phyloP scores from a whole-genome alignment of 2,888 invertebrate species.

The Cyclophora albipunctata region DNA sequence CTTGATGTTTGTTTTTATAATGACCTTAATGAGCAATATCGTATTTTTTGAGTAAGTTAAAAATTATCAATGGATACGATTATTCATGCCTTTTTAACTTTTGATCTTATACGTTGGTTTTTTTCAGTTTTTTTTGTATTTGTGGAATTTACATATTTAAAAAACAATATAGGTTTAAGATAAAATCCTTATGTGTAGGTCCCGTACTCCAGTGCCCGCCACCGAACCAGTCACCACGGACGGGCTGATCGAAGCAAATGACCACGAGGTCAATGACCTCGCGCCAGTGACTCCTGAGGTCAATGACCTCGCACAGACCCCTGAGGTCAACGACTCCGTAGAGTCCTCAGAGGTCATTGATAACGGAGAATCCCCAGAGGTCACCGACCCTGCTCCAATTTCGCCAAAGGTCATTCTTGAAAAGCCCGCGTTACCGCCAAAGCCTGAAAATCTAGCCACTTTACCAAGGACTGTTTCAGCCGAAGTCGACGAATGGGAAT shows the following conservation, averaged over 20 bases:
- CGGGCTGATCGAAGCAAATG: background rate
- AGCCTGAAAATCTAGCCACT: conserved; percentile 32
- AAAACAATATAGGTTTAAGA: too few species aligned
- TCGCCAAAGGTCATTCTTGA: conserved; percentile 21
- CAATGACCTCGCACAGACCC: background rate
- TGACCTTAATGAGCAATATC: too few species aligned
- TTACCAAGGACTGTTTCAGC: conserved; percentile 18
- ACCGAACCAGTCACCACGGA: conserved; percentile 4
- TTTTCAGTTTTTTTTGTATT: too few species aligned
- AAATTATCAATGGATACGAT: too few species aligned
- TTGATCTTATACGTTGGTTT: too few species aligned
- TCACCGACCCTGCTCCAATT: background rate
- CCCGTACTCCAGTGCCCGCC: background rate
- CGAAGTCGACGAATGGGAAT: conserved; percentile 1
- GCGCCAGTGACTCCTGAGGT: conserved; percentile 3
- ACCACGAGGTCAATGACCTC: background rate
- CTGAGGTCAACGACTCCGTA: background rate
- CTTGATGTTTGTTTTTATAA: too few species aligned
- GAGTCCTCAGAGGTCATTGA: too few species aligned
- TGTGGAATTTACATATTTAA: too few species aligned
- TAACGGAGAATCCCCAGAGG: too few species aligned
- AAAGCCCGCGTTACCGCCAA: conserved; percentile 51
- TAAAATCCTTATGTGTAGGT: too few species aligned
- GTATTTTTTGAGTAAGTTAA: too few species aligned
- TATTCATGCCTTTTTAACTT: too few species aligned